These are phyloP conservation scores for Clivina fossor DNA, from an alignment of 2,888 invertebrate species.

Conservation along the genomic window DNA sequence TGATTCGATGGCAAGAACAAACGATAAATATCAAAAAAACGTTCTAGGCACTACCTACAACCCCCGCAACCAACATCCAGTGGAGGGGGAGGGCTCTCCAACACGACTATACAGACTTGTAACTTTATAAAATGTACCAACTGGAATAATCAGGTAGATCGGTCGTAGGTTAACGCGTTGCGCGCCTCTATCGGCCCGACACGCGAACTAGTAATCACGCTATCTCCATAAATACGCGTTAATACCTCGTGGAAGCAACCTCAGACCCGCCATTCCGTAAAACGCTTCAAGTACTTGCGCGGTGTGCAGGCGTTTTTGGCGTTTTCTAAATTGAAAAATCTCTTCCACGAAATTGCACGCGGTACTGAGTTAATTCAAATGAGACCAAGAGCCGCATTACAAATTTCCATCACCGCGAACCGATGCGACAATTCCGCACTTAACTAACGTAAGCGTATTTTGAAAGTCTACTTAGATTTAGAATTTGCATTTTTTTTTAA, in stretches of 20 bases:
- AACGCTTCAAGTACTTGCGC: too few relatives aligned
- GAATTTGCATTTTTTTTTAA: too few relatives aligned
- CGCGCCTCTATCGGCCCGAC: constrained; percentile 20
- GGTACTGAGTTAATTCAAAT: constrained; percentile 26
- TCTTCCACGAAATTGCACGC: constrained; percentile 37
- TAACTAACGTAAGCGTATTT: too few relatives aligned
- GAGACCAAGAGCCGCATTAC: constrained; percentile 23
- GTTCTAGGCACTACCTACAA: not conserved
- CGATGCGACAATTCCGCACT: too few relatives aligned
- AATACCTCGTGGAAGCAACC: constrained; percentile 35
- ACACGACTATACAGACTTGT: constrained; percentile 15
- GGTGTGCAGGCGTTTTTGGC: too few relatives aligned
- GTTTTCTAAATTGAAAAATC: constrained; percentile 40
- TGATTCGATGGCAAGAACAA: constrained; percentile 20
- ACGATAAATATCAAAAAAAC: constrained; percentile 17
- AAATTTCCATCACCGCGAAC: constrained; percentile 20
- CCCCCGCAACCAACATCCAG: too few relatives aligned
- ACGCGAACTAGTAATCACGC: constrained; percentile 30
- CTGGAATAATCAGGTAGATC: constrained; percentile 27
- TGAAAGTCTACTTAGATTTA: too few relatives aligned
- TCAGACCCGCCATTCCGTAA: too few relatives aligned
- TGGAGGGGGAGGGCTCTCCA: too few relatives aligned
- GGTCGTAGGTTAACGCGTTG: constrained; percentile 22
- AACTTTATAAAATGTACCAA: constrained; percentile 25
- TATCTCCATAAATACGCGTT: constrained; percentile 30